Evolutionary conservation across 1,140 invertebrate genomes (phyloP).

Genomic region (Papilio polyxenes): DNA sequence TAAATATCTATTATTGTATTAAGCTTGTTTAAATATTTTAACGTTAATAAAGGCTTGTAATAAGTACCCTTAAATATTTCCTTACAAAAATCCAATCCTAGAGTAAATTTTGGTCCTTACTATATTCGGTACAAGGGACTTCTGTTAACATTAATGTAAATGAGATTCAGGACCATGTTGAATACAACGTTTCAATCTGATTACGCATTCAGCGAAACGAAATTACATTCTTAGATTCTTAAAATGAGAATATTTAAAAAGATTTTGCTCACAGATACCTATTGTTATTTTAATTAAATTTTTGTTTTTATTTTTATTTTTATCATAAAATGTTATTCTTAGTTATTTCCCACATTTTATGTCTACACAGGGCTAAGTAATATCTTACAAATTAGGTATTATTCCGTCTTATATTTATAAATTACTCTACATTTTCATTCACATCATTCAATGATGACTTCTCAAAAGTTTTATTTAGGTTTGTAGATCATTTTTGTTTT

Average conservation of each 20-base stretch:
- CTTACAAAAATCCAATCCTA: neutral
- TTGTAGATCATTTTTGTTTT: neutral
- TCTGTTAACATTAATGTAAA: constrained; percentile 25
- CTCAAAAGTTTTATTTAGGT: neutral
- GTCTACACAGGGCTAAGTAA: no score
- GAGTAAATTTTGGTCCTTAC: constrained; percentile 2
- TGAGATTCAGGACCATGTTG: constrained; percentile 22
- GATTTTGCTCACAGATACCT: neutral
- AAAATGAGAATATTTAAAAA: neutral
- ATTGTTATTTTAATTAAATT: neutral
- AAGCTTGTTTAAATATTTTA: neutral
- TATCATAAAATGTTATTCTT: neutral
- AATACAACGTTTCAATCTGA: constrained; percentile 26
- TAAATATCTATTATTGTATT: neutral
- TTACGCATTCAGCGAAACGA: constrained; percentile 12
- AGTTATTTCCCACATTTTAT: no score
- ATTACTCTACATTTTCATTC: neutral
- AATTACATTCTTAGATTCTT: constrained; percentile 18
- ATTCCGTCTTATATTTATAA: no score
- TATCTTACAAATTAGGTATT: no score
- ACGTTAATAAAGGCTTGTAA: neutral
- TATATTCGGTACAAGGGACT: neutral
- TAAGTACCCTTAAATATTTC: neutral
- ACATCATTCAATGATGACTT: neutral
- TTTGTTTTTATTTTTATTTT: neutral